These are phyloP conservation scores for Parazoanthus swiftii DNA, from an alignment of 92 coral and sea anemone species.

Conservation along the genomic window DNA sequence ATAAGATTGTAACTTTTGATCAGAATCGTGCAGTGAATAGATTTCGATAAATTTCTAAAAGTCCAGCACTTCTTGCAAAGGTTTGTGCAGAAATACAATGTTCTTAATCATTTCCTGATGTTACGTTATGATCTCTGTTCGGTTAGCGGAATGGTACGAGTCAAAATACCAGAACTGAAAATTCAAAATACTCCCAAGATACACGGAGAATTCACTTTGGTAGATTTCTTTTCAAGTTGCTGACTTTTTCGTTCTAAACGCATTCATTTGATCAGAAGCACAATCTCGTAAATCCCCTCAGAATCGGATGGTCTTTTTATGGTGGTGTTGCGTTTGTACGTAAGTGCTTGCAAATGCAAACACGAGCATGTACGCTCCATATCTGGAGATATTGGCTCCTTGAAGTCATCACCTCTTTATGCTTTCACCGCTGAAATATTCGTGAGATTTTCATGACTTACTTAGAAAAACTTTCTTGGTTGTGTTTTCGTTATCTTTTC, in stretches of 20 bases:
- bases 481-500: background rate
- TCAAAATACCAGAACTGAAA: background rate
- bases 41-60: background rate
- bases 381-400: background rate
- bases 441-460: background rate
- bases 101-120: slow-evolving; percentile 8
- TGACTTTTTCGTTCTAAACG: background rate
- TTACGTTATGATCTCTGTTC: background rate
- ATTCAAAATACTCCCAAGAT: background rate
- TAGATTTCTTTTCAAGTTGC: background rate
- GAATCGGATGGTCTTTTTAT: background rate
- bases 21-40: background rate
- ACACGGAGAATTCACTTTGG: background rate
- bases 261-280: background rate
- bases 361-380: background rate
- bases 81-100: background rate
- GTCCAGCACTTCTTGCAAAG: background rate
- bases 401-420: background rate
- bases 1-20: background rate
- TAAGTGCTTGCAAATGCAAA: slow-evolving; percentile 4
- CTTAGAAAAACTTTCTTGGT: background rate
- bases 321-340: background rate
- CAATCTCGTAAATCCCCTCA: background rate
- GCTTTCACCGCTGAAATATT: background rate
- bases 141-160: background rate